These are phyloP conservation scores for Microcaecilia unicolor DNA, from an alignment of 2,797 vertebrate genomes.

Conservation along the genomic window DNA sequence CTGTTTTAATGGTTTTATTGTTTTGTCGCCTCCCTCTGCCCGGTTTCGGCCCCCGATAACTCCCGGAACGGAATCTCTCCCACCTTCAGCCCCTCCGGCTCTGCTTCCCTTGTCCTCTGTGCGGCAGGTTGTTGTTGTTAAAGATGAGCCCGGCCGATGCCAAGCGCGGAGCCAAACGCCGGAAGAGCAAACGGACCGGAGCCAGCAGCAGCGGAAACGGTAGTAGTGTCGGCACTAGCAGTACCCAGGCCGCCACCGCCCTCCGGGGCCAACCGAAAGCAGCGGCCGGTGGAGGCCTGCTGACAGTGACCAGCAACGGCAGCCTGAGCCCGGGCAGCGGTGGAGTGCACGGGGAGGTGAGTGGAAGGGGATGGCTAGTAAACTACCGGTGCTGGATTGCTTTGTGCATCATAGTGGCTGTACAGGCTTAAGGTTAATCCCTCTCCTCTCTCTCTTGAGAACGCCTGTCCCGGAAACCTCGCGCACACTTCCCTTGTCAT, in stretches of 20 bases:
- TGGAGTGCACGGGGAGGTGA: too few relatives aligned
- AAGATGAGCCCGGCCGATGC: conserved; percentile 93
- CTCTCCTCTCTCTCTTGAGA: neutral
- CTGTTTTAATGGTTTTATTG: too few relatives aligned
- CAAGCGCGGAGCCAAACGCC: conserved; percentile 92
- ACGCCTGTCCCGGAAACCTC: too few relatives aligned
- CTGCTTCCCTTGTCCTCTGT: conserved; percentile 37
- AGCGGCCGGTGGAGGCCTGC: conserved; percentile 54
- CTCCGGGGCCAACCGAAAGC: conserved; percentile 27
- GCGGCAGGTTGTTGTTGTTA: conserved; percentile 31
- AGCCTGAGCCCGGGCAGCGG: conserved; percentile 36
- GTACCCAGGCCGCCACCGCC: conserved; percentile 34
- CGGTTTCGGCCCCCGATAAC: neutral
- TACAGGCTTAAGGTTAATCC: neutral
- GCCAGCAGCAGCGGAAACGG: conserved; percentile 66
- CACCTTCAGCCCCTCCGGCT: neutral
- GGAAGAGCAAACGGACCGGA: conserved; percentile 96
- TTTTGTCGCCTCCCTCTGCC: neutral
- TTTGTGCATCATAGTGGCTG: neutral
- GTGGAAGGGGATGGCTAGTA: neutral
- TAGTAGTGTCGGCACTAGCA: conserved; percentile 65
- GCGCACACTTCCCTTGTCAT: too few relatives aligned
- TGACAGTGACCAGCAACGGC: conserved; percentile 46
- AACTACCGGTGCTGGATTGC: neutral
- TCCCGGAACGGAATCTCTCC: neutral